Percentiles rank a stretch among this genome's conserved stretches.
Evolutionary conservation across 2,797 vertebrate genomes (phyloP).

Genomic region (Rousettus madagascariensis): DNA sequence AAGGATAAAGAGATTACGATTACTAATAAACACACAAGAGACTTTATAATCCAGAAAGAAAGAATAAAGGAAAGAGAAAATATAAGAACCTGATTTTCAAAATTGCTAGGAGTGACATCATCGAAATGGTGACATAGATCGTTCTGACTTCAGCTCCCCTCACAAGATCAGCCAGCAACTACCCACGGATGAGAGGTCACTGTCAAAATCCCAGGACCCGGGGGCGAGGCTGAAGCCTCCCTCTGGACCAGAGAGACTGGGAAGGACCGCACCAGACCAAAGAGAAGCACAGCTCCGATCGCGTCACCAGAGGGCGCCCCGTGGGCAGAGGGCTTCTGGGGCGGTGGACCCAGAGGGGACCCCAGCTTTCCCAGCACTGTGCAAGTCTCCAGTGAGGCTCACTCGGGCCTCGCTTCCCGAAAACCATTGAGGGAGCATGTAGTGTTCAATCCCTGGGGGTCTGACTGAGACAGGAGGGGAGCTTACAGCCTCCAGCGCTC

Average conservation of each 20-base stretch:
- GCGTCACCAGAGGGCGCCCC: not conserved
- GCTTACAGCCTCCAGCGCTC: not conserved
- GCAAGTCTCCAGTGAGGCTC: not conserved
- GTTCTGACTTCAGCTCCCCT: not conserved
- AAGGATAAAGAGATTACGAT: not conserved
- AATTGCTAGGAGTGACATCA: not conserved
- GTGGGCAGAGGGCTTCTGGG: not conserved
- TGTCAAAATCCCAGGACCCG: not conserved
- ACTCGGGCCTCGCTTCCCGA: too few species aligned
- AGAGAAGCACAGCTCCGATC: not conserved
- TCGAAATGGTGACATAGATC: not conserved
- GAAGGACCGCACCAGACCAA: not conserved
- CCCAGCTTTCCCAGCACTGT: not conserved
- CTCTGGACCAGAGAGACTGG: not conserved
- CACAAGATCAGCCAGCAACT: not conserved
- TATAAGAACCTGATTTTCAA: not conserved
- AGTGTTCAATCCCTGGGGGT: not conserved
- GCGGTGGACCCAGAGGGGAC: not conserved
- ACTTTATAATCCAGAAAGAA: not conserved
- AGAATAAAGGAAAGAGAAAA: not conserved
- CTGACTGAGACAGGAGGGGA: not conserved
- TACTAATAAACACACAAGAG: not conserved
- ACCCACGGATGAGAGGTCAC: not conserved
- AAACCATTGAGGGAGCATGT: not conserved
- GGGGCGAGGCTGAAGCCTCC: not conserved